phyloP scores from a whole-genome alignment of 2,888 invertebrate genomes.

The Cistogaster globosa region DNA sequence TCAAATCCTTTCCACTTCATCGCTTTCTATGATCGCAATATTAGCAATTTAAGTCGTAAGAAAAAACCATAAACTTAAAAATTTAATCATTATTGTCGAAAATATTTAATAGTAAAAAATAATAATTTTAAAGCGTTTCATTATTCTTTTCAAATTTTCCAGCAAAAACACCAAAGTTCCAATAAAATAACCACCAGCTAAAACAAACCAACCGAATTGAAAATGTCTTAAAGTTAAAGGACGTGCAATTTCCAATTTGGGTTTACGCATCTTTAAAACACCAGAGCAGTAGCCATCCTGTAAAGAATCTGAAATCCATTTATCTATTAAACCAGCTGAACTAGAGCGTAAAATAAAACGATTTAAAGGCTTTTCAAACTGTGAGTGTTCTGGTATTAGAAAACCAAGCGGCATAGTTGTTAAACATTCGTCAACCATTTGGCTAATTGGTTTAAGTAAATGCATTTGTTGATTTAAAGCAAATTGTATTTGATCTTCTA shows the following conservation, averaged over 20 bases:
- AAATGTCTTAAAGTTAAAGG: slow-evolving; percentile 73
- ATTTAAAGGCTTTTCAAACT: slow-evolving; percentile 74
- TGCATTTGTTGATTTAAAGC: slow-evolving; percentile 74
- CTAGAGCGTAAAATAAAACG: slow-evolving; percentile 73
- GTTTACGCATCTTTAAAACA: slow-evolving; percentile 59
- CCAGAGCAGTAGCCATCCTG: slow-evolving; percentile 72
- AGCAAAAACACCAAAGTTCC: slow-evolving; percentile 59
- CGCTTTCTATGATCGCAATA: too few relatives aligned
- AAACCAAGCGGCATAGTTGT: slow-evolving; percentile 74
- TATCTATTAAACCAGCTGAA: slow-evolving; percentile 73
- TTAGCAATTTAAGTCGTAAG: too few relatives aligned
- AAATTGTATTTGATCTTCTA: slow-evolving; percentile 74
- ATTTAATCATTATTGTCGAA: background rate
- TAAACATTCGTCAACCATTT: slow-evolving; percentile 72
- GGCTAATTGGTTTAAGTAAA: slow-evolving; percentile 72
- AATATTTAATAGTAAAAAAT: slow-evolving; percentile 61
- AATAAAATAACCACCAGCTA: slow-evolving; percentile 64
- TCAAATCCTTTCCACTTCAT: too few relatives aligned
- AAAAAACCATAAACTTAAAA: too few relatives aligned
- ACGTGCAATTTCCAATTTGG: slow-evolving; percentile 28
- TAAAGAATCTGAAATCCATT: slow-evolving; percentile 71
- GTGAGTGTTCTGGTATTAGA: slow-evolving; percentile 74
- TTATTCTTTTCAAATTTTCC: slow-evolving; percentile 64
- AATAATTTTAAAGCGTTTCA: slow-evolving; percentile 66
- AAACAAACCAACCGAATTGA: slow-evolving; percentile 75